Evolutionary conservation across 2,797 vertebrate species (phyloP).

Genomic region (Meda fulgida): DNA sequence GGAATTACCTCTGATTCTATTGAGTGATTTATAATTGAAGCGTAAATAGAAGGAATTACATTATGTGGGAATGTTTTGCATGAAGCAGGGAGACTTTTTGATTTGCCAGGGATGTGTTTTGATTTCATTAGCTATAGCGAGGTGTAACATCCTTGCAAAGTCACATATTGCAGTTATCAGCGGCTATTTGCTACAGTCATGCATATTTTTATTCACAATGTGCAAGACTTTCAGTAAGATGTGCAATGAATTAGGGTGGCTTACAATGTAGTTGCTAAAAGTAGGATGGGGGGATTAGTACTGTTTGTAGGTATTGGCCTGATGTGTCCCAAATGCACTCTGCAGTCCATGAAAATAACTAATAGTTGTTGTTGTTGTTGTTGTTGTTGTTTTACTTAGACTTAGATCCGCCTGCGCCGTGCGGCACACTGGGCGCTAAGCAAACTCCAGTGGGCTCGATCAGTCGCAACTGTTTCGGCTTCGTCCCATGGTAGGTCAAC

Average conservation of each 20-base stretch:
- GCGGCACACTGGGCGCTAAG: not conserved
- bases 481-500: not conserved
- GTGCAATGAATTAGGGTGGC: not conserved
- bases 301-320: not conserved
- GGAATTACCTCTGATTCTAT: not conserved
- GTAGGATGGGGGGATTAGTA: too few relatives aligned
- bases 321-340: not conserved
- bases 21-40: not conserved
- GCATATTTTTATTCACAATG: not conserved
- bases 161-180: not conserved
- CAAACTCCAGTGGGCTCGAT: not conserved
- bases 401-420: not conserved
- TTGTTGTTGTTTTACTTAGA: not conserved
- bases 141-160: not conserved
- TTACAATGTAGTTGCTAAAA: not conserved
- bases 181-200: not conserved
- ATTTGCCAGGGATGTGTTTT: not conserved
- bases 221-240: not conserved
- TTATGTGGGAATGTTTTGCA: not conserved
- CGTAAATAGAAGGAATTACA: not conserved
- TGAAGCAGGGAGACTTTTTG: not conserved
- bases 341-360: not conserved
- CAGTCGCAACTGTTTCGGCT: not conserved
- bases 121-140: not conserved
- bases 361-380: not conserved